phyloP scores from a whole-genome alignment of 2,888 invertebrate genomes.

The Sabellastarte sp. region DNA sequence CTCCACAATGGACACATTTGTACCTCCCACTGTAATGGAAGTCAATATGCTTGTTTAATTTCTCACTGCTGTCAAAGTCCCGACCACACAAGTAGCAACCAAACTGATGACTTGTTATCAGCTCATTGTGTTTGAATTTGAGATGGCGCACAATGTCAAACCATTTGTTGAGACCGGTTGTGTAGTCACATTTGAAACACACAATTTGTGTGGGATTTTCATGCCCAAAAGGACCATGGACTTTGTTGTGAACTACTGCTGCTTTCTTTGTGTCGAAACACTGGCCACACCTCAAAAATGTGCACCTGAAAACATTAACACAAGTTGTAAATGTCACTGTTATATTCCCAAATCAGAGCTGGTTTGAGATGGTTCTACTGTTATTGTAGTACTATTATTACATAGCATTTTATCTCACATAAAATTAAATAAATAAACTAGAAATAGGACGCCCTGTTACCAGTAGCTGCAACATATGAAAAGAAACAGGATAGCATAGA shows the following conservation, averaged over 20 bases:
- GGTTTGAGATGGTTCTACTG: too few relatives aligned
- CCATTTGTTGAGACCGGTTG: conserved; percentile 19
- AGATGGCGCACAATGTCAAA: conserved; percentile 29
- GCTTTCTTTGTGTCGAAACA: conserved; percentile 26
- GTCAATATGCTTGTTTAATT: conserved; percentile 19
- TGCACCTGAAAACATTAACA: conserved; percentile 15
- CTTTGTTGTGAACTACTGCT: conserved; percentile 20
- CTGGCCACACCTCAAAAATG: conserved; percentile 21
- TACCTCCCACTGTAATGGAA: conserved; percentile 27
- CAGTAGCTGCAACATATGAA: too few relatives aligned
- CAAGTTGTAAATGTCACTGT: too few relatives aligned
- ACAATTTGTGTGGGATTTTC: neutral
- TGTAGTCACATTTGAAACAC: conserved; percentile 16
- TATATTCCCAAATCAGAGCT: too few relatives aligned
- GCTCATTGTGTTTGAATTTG: conserved; percentile 15
- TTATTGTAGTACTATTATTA: too few relatives aligned
- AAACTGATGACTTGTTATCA: conserved; percentile 4
- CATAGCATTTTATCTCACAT: too few relatives aligned
- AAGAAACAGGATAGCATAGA: too few relatives aligned
- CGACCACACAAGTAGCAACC: conserved; percentile 25
- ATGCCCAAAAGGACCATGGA: conserved; percentile 4
- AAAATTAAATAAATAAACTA: too few relatives aligned
- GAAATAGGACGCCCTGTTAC: too few relatives aligned
- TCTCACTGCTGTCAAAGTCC: conserved; percentile 20
- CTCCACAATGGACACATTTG: conserved; percentile 31